Conservation (phyloP, 2,888 invertebrate genomes). For the Himalopsyche tibetana region DNA sequence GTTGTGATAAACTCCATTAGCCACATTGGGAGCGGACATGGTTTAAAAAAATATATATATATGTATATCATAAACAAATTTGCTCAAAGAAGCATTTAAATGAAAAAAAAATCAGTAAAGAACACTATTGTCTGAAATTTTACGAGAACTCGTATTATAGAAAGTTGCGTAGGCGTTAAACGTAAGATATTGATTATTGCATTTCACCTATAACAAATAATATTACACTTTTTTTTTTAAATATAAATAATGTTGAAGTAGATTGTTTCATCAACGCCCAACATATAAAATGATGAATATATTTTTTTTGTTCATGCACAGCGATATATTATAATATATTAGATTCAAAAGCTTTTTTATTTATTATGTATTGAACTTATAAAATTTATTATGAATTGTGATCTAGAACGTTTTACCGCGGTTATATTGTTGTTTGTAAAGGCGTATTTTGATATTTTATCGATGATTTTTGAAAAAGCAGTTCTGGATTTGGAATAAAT, state of each 20-base stretch:
- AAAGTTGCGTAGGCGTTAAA: constrained; percentile 21
- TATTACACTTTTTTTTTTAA: too few relatives aligned
- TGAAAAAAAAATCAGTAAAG: too few relatives aligned
- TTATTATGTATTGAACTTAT: background rate
- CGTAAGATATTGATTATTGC: background rate
- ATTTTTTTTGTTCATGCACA: too few relatives aligned
- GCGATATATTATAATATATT: too few relatives aligned
- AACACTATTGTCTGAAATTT: background rate
- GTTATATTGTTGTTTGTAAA: background rate
- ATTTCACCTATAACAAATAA: background rate
- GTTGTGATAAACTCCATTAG: too few relatives aligned
- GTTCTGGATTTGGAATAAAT: background rate
- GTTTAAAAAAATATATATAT: too few relatives aligned
- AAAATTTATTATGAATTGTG: background rate
- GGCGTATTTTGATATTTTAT: constrained; percentile 34
- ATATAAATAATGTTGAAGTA: too few relatives aligned
- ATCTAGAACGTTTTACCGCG: constrained; percentile 33
- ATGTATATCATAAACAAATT: too few relatives aligned
- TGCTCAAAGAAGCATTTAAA: too few relatives aligned
- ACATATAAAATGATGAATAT: too few relatives aligned
- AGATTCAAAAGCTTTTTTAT: background rate
- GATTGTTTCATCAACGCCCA: too few relatives aligned
- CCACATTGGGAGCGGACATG: too few relatives aligned
- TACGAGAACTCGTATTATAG: background rate
- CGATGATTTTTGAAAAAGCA: background rate